phyloP scores from a whole-genome alignment of 2,113 vertebrate species.

The Entelurus aequoreus region DNA sequence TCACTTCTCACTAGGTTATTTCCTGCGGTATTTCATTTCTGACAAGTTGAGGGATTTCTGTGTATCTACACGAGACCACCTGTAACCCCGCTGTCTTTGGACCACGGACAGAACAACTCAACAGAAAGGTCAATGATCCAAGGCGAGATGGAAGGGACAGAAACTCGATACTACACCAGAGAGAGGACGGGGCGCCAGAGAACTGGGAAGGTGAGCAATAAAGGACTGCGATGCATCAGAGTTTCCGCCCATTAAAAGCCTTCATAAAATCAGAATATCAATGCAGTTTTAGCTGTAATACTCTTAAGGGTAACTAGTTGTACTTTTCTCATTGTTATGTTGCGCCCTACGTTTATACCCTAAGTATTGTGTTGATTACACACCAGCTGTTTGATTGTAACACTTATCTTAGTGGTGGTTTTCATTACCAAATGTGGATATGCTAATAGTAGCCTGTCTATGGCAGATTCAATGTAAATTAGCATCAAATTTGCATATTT shows the following conservation, averaged over 20 bases:
- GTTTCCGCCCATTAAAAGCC: slow-evolving; percentile 40
- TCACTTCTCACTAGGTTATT: slow-evolving; percentile 21
- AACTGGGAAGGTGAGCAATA: slow-evolving; percentile 47
- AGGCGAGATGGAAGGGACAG: slow-evolving; percentile 34
- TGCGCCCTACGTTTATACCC: too few species aligned
- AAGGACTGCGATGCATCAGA: slow-evolving; percentile 44
- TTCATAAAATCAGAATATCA: too few species aligned
- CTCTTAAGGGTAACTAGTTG: too few species aligned
- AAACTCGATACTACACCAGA: slow-evolving; percentile 57
- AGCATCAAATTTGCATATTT: too few species aligned
- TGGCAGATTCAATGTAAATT: too few species aligned
- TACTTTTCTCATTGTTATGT: too few species aligned
- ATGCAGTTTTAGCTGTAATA: too few species aligned
- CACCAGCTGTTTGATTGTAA: too few species aligned
- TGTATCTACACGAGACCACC: slow-evolving; percentile 9
- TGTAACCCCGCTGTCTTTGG: slow-evolving; percentile 29
- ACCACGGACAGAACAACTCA: slow-evolving; percentile 33
- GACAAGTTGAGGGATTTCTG: slow-evolving; percentile 44
- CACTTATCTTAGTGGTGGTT: too few species aligned
- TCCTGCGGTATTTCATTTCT: slow-evolving; percentile 36
- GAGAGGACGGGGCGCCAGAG: slow-evolving; percentile 32
- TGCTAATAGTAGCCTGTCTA: too few species aligned
- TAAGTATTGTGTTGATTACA: too few species aligned
- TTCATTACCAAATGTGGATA: too few species aligned
- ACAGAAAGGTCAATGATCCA: slow-evolving; percentile 33